phyloP scores from a whole-genome alignment of 1,140 invertebrate genomes.

The Drosophila santomea region DNA sequence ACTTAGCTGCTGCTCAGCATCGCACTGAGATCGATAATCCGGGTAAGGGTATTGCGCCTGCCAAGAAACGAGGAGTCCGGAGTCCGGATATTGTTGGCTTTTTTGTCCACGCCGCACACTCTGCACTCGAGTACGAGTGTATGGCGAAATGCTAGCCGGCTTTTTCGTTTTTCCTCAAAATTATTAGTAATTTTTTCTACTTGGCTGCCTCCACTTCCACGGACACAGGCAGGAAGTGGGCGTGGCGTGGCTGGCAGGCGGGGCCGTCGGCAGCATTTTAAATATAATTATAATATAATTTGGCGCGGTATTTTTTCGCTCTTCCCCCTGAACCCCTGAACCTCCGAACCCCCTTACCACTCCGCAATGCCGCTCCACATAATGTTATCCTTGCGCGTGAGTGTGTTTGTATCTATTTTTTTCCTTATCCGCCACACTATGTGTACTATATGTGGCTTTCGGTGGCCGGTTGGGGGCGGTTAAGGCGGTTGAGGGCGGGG shows the following conservation, averaged over 20 bases:
- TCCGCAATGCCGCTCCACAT: constrained; percentile 5
- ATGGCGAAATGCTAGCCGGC: constrained; percentile 22
- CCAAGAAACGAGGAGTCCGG: not conserved
- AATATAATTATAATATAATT: constrained; percentile 84
- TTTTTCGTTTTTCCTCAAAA: constrained; percentile 32
- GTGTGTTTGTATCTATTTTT: constrained; percentile 26
- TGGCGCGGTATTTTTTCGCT: constrained; percentile 72
- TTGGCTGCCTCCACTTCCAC: constrained; percentile 5
- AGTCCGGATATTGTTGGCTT: not conserved
- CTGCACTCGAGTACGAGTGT: not conserved
- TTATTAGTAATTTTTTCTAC: constrained; percentile 56
- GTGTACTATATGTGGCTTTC: constrained; percentile 31
- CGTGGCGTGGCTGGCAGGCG: constrained; percentile 38
- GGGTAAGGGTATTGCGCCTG: constrained; percentile 1
- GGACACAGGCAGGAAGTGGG: constrained; percentile 11
- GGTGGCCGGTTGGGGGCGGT: not conserved
- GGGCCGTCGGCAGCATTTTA: constrained; percentile 69
- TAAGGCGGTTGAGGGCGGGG: not conserved
- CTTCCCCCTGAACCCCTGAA: constrained; percentile 5
- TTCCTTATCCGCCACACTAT: not conserved
- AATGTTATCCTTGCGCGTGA: not conserved
- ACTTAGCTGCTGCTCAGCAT: not conserved
- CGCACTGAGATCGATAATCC: not conserved
- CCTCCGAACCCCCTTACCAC: not conserved
- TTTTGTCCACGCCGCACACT: not conserved